Evolutionary conservation across 2,888 invertebrate genomes (phyloP).

Genomic region (Rapana venosa): DNA sequence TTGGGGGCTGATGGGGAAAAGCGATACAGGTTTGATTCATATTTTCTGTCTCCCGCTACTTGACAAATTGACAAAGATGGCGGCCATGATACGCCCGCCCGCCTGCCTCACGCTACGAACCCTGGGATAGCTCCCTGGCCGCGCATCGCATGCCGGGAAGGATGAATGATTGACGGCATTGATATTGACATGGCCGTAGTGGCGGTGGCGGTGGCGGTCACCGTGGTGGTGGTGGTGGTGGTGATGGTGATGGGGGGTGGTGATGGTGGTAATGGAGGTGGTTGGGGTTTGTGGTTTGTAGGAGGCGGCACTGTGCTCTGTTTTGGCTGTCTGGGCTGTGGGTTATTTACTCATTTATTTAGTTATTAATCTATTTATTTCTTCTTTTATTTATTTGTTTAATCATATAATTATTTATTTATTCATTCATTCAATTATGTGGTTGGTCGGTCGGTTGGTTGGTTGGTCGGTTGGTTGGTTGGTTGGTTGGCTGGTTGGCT

Average conservation of each 20-base stretch:
- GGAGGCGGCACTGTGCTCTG: too few species aligned
- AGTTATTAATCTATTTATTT: too few species aligned
- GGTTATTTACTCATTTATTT: too few species aligned
- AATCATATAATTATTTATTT: too few species aligned
- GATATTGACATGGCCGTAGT: background rate
- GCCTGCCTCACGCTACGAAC: background rate
- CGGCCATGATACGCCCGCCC: background rate
- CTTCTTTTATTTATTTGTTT: too few species aligned
- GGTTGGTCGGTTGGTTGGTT: too few species aligned
- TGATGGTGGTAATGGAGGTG: background rate
- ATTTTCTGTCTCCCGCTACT: constrained; percentile 18
- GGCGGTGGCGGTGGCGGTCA: background rate
- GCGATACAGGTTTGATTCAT: constrained; percentile 34
- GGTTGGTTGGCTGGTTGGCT: too few species aligned
- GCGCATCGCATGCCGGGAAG: constrained; percentile 8
- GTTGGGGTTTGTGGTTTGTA: background rate
- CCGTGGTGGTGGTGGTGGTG: background rate
- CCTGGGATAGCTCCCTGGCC: background rate
- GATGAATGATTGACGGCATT: background rate
- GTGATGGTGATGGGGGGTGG: background rate
- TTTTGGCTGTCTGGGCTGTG: too few species aligned
- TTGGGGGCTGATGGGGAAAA: background rate
- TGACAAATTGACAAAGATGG: constrained; percentile 38
- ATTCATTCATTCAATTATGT: too few species aligned
- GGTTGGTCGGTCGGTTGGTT: too few species aligned